Conservation (phyloP, 2,797 vertebrate genomes). For the Zonotrichia albicollis region DNA sequence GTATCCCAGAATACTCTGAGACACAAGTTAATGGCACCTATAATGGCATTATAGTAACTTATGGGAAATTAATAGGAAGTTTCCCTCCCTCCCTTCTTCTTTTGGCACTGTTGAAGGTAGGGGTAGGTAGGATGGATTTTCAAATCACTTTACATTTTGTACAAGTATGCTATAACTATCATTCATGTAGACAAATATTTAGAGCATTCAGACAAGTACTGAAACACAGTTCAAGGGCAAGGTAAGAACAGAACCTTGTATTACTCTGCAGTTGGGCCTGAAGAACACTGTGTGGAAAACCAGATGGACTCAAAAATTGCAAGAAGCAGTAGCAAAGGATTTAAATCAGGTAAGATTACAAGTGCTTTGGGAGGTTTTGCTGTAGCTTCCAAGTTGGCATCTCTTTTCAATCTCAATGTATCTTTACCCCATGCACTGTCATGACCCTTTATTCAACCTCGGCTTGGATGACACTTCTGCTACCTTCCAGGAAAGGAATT, state of each 20-base stretch:
- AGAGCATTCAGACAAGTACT: not conserved
- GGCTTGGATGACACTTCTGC: slow-evolving; percentile 46
- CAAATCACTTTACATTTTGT: not conserved
- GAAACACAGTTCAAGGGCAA: not conserved
- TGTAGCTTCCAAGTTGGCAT: slow-evolving; percentile 5
- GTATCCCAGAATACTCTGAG: not conserved
- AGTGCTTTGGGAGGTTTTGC: not conserved
- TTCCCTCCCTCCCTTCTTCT: not conserved
- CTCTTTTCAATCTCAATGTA: not conserved
- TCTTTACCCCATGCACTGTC: not conserved
- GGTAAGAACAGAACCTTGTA: not conserved
- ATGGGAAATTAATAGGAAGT: not conserved
- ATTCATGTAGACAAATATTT: not conserved
- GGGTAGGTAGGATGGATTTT: not conserved
- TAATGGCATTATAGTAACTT: not conserved
- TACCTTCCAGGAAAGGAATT: slow-evolving; percentile 59
- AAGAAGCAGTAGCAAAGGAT: slow-evolving; percentile 1
- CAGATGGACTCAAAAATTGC: not conserved
- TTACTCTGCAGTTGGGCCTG: not conserved
- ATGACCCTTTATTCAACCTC: slow-evolving; percentile 46
- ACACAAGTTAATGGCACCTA: not conserved
- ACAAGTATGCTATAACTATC: not conserved
- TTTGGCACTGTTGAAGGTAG: not conserved
- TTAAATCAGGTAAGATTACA: slow-evolving; percentile 8
- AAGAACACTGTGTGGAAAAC: not conserved